Conservation (phyloP, 30 jellyfish, hydroid and myxozoan genomes). For the Rhopilema esculentum region DNA sequence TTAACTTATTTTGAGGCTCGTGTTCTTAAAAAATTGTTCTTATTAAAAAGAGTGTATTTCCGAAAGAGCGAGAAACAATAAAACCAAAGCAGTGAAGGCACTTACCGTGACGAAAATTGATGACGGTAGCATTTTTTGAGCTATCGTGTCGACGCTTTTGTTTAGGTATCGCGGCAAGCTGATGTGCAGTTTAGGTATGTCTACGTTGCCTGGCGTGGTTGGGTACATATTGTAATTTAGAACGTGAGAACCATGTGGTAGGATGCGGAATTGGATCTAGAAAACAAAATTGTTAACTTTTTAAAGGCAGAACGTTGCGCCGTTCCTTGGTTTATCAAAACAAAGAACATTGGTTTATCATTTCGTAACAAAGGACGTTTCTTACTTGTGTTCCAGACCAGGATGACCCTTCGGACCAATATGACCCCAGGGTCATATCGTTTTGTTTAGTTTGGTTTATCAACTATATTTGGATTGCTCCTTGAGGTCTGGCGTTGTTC, state of each 20-base stretch:
- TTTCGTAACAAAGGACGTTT: no score
- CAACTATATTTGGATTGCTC: no score
- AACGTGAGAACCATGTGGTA: slow-evolving; percentile 85
- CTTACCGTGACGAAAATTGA: slow-evolving; percentile 84
- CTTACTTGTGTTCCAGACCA: no score
- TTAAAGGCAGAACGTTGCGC: not conserved
- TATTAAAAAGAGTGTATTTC: no score
- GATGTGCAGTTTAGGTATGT: slow-evolving; percentile 86
- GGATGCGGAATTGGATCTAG: slow-evolving; percentile 89
- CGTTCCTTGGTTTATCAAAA: not conserved
- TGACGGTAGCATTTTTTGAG: slow-evolving; percentile 86
- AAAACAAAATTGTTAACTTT: not conserved
- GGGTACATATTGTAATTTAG: slow-evolving; percentile 86
- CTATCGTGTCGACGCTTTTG: slow-evolving; percentile 70
- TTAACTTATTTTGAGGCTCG: no score
- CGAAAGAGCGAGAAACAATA: not conserved
- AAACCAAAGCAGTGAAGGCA: not conserved
- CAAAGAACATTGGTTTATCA: no score
- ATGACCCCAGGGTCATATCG: no score
- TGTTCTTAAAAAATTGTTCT: no score
- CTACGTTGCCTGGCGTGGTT: slow-evolving; percentile 74
- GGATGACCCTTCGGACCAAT: no score
- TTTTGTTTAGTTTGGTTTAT: no score
- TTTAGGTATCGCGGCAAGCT: slow-evolving; percentile 87
- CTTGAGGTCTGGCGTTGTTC: no score